Base-by-base conservation (phyloP, 2,113 vertebrate species). In the Chamaetylas fuelleborni region DNA sequence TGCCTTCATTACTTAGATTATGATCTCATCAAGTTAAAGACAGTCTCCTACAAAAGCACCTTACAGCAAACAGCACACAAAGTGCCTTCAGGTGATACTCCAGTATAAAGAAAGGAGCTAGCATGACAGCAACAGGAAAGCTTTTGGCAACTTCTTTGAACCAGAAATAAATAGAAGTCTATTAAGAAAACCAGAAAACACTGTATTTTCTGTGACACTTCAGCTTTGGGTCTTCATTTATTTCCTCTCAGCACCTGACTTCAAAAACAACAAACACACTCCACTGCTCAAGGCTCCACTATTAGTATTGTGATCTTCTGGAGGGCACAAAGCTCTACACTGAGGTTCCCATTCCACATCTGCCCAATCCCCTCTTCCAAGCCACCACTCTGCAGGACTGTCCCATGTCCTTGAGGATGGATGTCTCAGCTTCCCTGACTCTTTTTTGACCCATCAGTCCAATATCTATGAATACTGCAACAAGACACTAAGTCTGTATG, bases 371-470 rank as follows among this genome's bases (percentile, higher is more conserved):
- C 15, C 4, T 83, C 16, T 88, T 47, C 71, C 62, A 91, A 64
- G 23, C 5, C 57, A 57, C 31, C 11, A 23, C 47, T 62, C 38
- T 60, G 62, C 22, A 72, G 31, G 15, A 19, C 6, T 61, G 28
- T 48, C 58, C 29, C 2, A 5, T 0, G 0, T 34, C 31, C 5
- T 0, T 51, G 64, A 91, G 22, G 25, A 28, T 38, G 38, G 38
- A 65, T 71, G 33, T 26, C n/a, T n/a, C 40, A 61, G 54, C 19
- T 73, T 73, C 19, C 14, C 26, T n/a, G 14, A 33, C 42, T 61
- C 54, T 48, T 80, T 26, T 48, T 69, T 76, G 40, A 57, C 28
- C n/a, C 42, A 65, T 61, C n/a, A 25, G 16, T 54, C 40, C 76
- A 47, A 24, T 8, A 79, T 18, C 38, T 43, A 2, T 16, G 22